phyloP scores from a whole-genome alignment of 1,140 invertebrate genomes.

The Episyrphus balteatus region DNA sequence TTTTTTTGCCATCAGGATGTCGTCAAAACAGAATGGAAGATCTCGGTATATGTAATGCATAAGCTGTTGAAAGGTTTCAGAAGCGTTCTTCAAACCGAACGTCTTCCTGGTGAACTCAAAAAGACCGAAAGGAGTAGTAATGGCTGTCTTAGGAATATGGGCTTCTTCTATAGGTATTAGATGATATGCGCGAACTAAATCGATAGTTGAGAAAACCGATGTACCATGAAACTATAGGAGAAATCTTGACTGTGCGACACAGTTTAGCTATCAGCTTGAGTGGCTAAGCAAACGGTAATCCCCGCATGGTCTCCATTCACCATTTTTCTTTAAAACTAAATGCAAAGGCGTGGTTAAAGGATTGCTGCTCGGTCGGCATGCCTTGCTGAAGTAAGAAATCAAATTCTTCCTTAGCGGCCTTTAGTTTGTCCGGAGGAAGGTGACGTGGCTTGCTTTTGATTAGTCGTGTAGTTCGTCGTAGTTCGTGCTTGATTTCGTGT shows the following conservation, averaged over 20 bases:
- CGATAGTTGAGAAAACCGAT: too few species aligned
- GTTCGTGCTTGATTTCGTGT: too few species aligned
- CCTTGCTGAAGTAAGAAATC: constrained; percentile 21
- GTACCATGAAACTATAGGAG: too few species aligned
- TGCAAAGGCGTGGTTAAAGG: constrained; percentile 31
- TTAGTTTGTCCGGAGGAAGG: constrained; percentile 23
- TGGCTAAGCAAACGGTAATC: constrained; percentile 37
- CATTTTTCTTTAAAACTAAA: constrained; percentile 35
- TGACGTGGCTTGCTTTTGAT: constrained; percentile 17
- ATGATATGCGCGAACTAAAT: constrained; percentile 34
- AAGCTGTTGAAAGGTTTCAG: constrained; percentile 39
- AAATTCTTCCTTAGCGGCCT: constrained; percentile 30
- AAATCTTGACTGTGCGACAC: constrained; percentile 10
- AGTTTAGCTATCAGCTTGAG: constrained; percentile 26
- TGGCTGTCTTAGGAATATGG: constrained; percentile 32
- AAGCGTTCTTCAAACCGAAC: constrained; percentile 30
- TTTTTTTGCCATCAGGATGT: constrained; percentile 40
- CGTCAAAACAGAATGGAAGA: constrained; percentile 36
- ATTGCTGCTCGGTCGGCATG: constrained; percentile 21
- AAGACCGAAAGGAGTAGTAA: constrained; percentile 30
- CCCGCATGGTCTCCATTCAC: constrained; percentile 35
- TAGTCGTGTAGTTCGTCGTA: too few species aligned
- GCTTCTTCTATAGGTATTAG: constrained; percentile 30
- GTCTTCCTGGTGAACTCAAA: constrained; percentile 34
- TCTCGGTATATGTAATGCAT: constrained; percentile 37